A percentile compares a stretch with the other conserved stretches of the same genome.
phyloP scores from a whole-genome alignment of 1,140 invertebrate genomes.

The Cecropterus lyciades region DNA sequence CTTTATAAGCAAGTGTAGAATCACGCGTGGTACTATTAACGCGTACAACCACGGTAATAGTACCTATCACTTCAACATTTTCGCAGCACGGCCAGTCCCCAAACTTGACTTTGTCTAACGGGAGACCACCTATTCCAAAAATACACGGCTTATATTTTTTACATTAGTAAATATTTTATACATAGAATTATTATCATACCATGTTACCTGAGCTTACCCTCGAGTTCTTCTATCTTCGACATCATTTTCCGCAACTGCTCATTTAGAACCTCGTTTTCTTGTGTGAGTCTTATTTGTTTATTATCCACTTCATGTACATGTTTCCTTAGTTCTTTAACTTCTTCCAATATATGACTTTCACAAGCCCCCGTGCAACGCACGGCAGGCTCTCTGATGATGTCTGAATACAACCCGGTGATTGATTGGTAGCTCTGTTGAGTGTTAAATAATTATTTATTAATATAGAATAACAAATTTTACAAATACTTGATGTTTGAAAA shows the following conservation, averaged over 20 bases:
- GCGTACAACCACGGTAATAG: no score
- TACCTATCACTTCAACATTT: no score
- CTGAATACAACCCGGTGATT: constrained; percentile 64
- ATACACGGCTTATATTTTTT: no score
- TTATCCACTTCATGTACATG: constrained; percentile 61
- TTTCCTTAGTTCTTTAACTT: constrained; percentile 57
- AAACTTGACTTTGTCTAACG: no score
- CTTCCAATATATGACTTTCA: constrained; percentile 45
- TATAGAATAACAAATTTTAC: no score
- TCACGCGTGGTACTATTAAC: no score
- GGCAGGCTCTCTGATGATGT: constrained; percentile 54
- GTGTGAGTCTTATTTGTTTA: constrained; percentile 54
- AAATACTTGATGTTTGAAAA: no score
- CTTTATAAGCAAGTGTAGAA: no score
- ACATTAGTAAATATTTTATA: no score
- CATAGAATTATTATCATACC: constrained; percentile 5
- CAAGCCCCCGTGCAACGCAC: constrained; percentile 36
- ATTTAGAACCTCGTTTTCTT: constrained; percentile 62
- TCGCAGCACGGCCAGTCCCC: no score
- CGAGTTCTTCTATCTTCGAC: constrained; percentile 60
- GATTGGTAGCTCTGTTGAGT: constrained; percentile 58
- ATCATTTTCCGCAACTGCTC: constrained; percentile 64
- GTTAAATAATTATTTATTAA: no score
- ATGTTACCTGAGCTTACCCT: constrained; percentile 67
- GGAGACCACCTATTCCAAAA: no score